These are phyloP conservation scores for Zeugodacus cucurbitae DNA, from an alignment of 1,140 invertebrate genomes.

Conservation along the genomic window DNA sequence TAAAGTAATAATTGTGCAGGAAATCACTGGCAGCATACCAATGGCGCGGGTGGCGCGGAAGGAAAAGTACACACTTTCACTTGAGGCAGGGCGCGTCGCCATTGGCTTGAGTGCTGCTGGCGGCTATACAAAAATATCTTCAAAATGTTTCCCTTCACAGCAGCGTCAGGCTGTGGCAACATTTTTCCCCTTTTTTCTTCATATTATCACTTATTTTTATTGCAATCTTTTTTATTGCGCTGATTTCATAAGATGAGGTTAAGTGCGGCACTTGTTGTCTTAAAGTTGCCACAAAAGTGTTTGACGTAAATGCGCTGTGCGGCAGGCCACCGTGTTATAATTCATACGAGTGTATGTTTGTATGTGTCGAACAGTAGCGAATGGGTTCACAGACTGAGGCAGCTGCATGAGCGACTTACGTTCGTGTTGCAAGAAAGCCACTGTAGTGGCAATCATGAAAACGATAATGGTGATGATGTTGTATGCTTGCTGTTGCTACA, in stretches of 20 bases:
- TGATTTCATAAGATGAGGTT: constrained; percentile 37
- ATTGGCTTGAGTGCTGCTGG: not conserved
- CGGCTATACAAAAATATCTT: constrained; percentile 7
- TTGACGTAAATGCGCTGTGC: constrained; percentile 33
- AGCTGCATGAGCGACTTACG: not conserved
- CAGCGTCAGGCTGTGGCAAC: not conserved
- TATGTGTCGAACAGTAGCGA: not conserved
- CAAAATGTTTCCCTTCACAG: constrained; percentile 3
- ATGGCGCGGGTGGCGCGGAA: not conserved
- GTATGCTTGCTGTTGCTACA: not conserved
- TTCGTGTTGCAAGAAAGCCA: not conserved
- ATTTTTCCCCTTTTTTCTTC: not conserved
- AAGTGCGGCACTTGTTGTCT: constrained; percentile 40
- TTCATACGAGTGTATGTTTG: not conserved
- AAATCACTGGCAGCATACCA: not conserved
- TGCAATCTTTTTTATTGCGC: not conserved
- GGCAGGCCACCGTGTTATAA: not conserved
- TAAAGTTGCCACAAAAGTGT: constrained; percentile 38
- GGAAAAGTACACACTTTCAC: not conserved
- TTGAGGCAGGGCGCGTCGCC: not conserved
- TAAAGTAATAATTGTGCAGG: not conserved
- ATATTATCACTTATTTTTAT: constrained; percentile 12
- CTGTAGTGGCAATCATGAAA: not conserved
- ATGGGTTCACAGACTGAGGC: not conserved
- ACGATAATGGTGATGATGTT: constrained; percentile 3